Base-by-base conservation (phyloP, 2,888 invertebrate species). In the Philopedon plagiatum region DNA sequence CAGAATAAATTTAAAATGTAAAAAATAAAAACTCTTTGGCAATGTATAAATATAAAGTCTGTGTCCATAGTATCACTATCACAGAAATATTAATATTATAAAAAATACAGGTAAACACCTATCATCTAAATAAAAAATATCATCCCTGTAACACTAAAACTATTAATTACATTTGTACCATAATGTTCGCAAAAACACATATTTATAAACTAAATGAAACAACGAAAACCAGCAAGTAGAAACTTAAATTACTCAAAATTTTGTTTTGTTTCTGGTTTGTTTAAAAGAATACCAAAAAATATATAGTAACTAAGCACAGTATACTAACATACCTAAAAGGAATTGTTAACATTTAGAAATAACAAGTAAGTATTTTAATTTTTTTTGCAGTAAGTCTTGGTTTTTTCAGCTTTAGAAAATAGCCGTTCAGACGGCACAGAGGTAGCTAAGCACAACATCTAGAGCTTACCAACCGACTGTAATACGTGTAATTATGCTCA, bases 361-460 rank as follows among this genome's bases (percentile, higher is more conserved):
- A 67, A 49, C 19, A 67, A 37, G 32, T n/a, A n/a, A n/a, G n/a
- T n/a, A 37, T 19, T 32, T 62, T 44, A 9, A 62, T 13, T 13
- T 69, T 61, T 26, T 54, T 61, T 9, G 61, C n/a, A 18, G 32
- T 61, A 1, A 68, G 44, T 23, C 70, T 23, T 19, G 18, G 57
- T 51, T 39, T 46, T 11, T 9, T 60, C 64, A 7, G 71, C 65
- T 34, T 71, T 71, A 7, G 71, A 71, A 51, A 68, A 73, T 9
- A 64, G 44, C 11, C 68, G 46, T 56, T 73, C 73, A 29, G 70
- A 71, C 11, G 74, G 74, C 2, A 74, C 74, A 5, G 70, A 73
- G 1, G 73, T 73, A 18, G 73, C 73, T 26, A 73, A 7, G 65
- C 60, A 54, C 72, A 67, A 46, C 62, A 72, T 65, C 49, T 74